Evolutionary conservation across 1,140 invertebrate genomes (phyloP).

Genomic region (Bombus cullumanus): DNA sequence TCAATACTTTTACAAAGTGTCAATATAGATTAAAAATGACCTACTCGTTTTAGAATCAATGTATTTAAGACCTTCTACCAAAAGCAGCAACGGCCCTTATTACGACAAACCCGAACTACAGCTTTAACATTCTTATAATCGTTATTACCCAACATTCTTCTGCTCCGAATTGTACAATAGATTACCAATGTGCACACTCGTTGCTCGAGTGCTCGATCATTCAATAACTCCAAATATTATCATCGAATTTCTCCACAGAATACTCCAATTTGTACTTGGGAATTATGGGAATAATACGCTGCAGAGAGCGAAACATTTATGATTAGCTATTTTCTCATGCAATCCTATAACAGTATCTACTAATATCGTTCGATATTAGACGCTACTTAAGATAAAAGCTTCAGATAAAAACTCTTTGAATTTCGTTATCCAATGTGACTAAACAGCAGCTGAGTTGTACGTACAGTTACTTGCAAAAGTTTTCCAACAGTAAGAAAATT

Average conservation of each 20-base stretch:
- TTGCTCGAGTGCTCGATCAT: neutral
- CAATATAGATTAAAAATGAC: no score
- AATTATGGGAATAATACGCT: neutral
- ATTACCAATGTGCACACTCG: neutral
- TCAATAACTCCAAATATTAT: neutral
- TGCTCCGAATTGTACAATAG: neutral
- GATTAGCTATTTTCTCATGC: neutral
- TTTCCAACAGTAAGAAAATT: no score
- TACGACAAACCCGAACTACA: no score
- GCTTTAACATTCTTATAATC: no score
- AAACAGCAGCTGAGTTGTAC: no score
- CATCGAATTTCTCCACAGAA: neutral
- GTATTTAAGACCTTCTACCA: neutral
- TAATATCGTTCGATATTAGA: neutral
- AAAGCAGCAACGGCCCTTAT: neutral
- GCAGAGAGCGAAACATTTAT: neutral
- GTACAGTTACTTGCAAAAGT: no score
- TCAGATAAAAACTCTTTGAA: neutral
- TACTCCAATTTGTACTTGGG: neutral
- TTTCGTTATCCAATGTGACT: neutral
- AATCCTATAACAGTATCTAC: neutral
- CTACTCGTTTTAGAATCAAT: neutral
- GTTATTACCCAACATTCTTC: neutral
- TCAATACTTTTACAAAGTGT: neutral
- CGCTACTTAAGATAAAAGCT: no score